Evolutionary conservation across 30 jellyfish, hydroid and myxozoan genomes (phyloP), one percentile per base, ranked within the genome.

Genomic region (Pelagia noctiluca): DNA sequence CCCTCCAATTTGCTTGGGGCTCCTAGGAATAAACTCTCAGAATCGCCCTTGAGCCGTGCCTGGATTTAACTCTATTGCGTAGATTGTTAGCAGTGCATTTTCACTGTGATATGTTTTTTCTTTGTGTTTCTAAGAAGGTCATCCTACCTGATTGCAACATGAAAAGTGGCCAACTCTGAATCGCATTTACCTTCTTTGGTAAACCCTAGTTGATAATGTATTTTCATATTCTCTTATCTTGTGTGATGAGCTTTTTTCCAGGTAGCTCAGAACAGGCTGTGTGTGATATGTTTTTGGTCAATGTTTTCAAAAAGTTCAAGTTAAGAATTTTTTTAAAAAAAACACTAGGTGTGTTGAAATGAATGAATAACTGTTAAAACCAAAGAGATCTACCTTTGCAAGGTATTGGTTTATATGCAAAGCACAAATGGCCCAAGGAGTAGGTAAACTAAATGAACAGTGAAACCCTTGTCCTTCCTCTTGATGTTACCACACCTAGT

Each of bases 121-220:
- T 52, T 52, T 52, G 26, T 52, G 68, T 82, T 63, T 80, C 86
- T 82, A 47, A 82, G 92, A 82, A 68, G 86, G 80, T 47, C 61
- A 49, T 30, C 85, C 4, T 47, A 23, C 62, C 72, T 82, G 92
- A 82, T 71, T 52, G 16, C 84, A 66, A 54, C 83, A 61, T 73
- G 35, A 54, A 33, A 75, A 35, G 64, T 82, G 50, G 65, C 80
- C 71, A 80, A 61, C 54, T 50, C 71, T 31, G 86, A 67, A 70
- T 50, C 10, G 35, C 52, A 68, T 70, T 50, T 68, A 18, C 26
- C 26, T 35, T 25, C 36, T 68, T 82, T 68, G 92, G 92, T 82
- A 82, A 82, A 75, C 54, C 38, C 68, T 30, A 10, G 68, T 8
- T 52, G 12, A 52, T 52, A 1, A 24, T 63, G 32, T 25, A 37